Percentiles rank a stretch among this genome's conserved stretches.
Evolutionary conservation across 2,113 vertebrate species (phyloP).

Genomic region (Thamnaconus septentrionalis): DNA sequence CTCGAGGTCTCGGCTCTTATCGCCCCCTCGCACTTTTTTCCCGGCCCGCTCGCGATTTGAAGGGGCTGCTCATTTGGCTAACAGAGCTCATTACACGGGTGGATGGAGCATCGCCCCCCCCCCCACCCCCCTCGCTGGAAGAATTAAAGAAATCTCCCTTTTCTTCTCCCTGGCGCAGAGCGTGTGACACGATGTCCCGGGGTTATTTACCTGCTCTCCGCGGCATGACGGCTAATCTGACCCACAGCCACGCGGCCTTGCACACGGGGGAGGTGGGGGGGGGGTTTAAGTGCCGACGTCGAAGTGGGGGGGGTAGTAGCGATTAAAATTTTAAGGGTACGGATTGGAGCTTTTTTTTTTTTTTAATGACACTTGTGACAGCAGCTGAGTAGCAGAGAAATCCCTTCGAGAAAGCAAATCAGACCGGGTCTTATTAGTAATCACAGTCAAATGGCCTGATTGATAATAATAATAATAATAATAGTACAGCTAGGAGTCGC

Average conservation of each 20-base stretch:
- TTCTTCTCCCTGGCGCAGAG: slow-evolving; percentile 41
- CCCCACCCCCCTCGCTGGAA: slow-evolving; percentile 27
- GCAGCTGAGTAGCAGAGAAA: no score
- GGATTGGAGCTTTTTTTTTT: neutral
- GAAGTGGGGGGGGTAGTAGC: slow-evolving; percentile 11
- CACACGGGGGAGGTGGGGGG: neutral
- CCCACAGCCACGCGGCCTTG: slow-evolving; percentile 37
- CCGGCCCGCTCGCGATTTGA: slow-evolving; percentile 39
- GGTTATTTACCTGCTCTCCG: slow-evolving; percentile 65
- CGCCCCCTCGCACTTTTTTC: slow-evolving; percentile 11
- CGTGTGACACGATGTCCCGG: slow-evolving; percentile 59
- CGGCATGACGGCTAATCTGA: slow-evolving; percentile 63
- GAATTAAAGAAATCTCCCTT: slow-evolving; percentile 66
- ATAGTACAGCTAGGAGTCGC: no score
- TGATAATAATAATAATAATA: no score
- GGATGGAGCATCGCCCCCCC: slow-evolving; percentile 65
- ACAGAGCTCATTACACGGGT: slow-evolving; percentile 76
- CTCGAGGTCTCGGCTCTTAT: slow-evolving; percentile 2
- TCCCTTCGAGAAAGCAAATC: no score
- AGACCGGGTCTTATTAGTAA: no score
- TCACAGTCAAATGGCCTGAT: no score
- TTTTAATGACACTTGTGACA: no score
- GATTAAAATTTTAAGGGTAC: neutral
- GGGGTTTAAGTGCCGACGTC: slow-evolving; percentile 14
- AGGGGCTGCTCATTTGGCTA: slow-evolving; percentile 70